These are phyloP conservation scores for Phycodurus eques DNA, from an alignment of 2,113 vertebrate species.

Conservation along the genomic window DNA sequence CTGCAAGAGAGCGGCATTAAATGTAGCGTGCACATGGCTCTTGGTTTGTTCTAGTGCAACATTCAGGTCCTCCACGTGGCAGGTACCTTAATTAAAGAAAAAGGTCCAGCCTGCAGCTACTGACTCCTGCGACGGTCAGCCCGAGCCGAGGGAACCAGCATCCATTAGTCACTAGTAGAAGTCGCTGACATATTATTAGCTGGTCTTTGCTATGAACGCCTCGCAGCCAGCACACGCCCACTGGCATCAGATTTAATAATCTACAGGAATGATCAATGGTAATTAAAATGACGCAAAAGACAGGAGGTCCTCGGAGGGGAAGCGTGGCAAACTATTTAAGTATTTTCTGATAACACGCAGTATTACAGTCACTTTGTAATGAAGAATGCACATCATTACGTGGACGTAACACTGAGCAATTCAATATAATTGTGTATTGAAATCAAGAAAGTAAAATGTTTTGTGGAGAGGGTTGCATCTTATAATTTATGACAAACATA, in stretches of 20 bases:
- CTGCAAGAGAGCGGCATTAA: not conserved
- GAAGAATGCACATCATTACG: constrained; percentile 1
- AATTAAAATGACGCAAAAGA: constrained; percentile 9
- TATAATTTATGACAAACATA: not conserved
- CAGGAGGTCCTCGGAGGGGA: not conserved
- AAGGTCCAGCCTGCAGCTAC: constrained; percentile 49
- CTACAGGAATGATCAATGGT: constrained; percentile 22
- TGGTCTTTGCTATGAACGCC: constrained; percentile 48
- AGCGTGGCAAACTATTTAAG: not conserved
- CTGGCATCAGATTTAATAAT: constrained; percentile 20
- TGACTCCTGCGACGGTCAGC: constrained; percentile 42
- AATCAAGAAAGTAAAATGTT: not conserved
- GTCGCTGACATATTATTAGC: constrained; percentile 57
- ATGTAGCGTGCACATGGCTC: constrained; percentile 5
- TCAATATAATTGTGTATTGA: not conserved
- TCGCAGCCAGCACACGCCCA: constrained; percentile 12
- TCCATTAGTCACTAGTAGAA: constrained; percentile 48
- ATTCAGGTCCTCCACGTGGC: constrained; percentile 40
- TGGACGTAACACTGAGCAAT: not conserved
- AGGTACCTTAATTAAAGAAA: constrained; percentile 61
- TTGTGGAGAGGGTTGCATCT: not conserved
- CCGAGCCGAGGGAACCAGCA: constrained; percentile 38
- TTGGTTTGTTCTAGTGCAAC: constrained; percentile 17
- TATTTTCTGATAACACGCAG: not conserved
- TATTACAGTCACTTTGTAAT: not conserved